These are phyloP conservation scores for Mystacides longicornis DNA, from an alignment of 2,888 invertebrate genomes.

Conservation along the genomic window DNA sequence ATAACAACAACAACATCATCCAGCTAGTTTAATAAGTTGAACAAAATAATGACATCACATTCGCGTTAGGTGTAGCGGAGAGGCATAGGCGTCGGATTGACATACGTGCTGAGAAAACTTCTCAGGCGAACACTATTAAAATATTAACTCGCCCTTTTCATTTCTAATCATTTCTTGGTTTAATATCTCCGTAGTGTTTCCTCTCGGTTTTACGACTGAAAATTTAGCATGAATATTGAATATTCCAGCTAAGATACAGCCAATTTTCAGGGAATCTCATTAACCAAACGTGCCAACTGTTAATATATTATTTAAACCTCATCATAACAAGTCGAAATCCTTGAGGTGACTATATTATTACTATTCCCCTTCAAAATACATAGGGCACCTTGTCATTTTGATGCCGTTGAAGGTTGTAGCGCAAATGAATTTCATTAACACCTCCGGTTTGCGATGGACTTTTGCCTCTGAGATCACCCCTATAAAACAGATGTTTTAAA, in stretches of 20 bases:
- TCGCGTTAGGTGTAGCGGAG: no score
- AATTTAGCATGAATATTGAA: not conserved
- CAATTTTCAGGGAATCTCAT: not conserved
- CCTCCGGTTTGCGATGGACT: not conserved
- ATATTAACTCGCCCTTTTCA: no score
- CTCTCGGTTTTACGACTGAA: no score
- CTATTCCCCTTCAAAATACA: not conserved
- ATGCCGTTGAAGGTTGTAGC: not conserved
- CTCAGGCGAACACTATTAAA: no score
- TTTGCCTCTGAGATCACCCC: slow-evolving; percentile 4
- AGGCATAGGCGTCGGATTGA: no score
- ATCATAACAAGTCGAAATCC: not conserved
- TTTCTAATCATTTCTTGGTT: no score
- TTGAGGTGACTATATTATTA: no score
- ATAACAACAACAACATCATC: no score
- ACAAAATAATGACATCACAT: no score
- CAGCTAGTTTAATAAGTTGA: no score
- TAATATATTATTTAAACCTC: slow-evolving; percentile 4
- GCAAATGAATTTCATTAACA: slow-evolving; percentile 5
- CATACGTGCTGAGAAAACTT: no score
- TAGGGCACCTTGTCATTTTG: not conserved
- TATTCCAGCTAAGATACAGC: not conserved
- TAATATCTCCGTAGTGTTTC: no score
- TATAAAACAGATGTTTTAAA: slow-evolving; percentile 18
- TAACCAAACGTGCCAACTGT: not conserved